Evolutionary conservation across 1,140 invertebrate species (phyloP), one percentile per base, ranked within the genome.

Genomic region (Leptinotarsa lineolata): DNA sequence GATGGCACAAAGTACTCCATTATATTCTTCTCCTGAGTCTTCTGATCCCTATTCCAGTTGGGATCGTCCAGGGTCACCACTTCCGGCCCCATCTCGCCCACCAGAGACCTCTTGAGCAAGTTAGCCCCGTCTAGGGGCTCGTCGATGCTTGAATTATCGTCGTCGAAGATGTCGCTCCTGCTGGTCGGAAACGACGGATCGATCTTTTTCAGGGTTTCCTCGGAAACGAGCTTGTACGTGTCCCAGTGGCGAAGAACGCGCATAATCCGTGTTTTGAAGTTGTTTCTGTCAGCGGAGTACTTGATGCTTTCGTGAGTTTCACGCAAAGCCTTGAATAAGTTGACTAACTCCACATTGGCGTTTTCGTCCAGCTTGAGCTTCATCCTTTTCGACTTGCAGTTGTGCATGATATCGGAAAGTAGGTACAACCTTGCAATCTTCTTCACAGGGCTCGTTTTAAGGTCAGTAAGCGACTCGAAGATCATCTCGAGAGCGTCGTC

Each of bases 401-500:
- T 99, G 83, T 98, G 95, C 48, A 99, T 86, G 73, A 99, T 93
- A 86, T 99, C 98, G 4, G 96, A 98, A 48, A 99, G 89, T 16
- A 99, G 89, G 87, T 97, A 99, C 22, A 99, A 86, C 73, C 97
- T 87, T 15, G 96, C 96, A 79, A 98, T 92, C 89, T 97, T 97
- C 85, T 97, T 96, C 64, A 91, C 90, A 1, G 95, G 88, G 68
- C 92, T 97, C 80, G 90, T 98, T 81, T 89, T 87, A 12, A 89
- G 80, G 80, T 93, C 94, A n/a, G 90, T 90, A 44, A 99, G 85
- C 0, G 94, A 92, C 81, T 97, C 94, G 12, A 88, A 86, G 73
- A 99, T 91, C 82, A 95, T 95, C 76, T 95, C 92, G 59, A 96
- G 92, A 73, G 99, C 95, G 87, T 99, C 97, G 81, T 96, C 93